A percentile compares a stretch with the other conserved stretches of the same genome.
phyloP scores from a whole-genome alignment of 2,113 vertebrate genomes.

The Paramormyrops kingsleyae region DNA sequence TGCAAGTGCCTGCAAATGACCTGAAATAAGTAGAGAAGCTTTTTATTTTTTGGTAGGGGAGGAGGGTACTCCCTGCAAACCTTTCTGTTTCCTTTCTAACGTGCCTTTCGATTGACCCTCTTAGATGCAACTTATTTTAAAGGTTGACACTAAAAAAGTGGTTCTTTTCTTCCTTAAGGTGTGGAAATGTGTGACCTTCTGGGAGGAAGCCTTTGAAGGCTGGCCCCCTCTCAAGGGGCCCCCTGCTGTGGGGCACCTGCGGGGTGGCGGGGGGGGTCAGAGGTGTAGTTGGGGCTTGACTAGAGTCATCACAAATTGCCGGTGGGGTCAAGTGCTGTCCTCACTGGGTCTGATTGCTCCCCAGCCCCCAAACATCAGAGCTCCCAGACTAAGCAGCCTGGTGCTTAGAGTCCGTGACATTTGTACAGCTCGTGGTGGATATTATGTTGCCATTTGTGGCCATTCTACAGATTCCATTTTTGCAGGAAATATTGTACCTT shows the following conservation, averaged over 20 bases:
- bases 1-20: background rate
- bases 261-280: background rate
- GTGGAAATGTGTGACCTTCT: conserved; percentile 4
- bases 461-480: background rate
- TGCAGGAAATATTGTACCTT: background rate
- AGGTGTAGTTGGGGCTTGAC: background rate
- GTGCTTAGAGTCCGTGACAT: background rate
- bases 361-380: background rate
- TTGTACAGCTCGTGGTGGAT: background rate
- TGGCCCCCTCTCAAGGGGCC: background rate
- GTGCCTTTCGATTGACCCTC: background rate
- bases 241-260: background rate
- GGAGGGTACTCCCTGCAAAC: background rate
- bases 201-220: background rate
- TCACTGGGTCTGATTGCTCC: background rate
- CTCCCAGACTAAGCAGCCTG: background rate
- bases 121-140: background rate
- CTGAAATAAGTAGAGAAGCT: background rate
- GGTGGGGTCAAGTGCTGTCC: background rate
- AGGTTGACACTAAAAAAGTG: background rate
- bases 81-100: background rate
- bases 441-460: background rate
- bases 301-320: background rate
- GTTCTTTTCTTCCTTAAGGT: background rate
- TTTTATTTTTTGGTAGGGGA: background rate